Evolutionary conservation across 2,797 vertebrate genomes (phyloP).

Genomic region (Xyrichtys novacula): DNA sequence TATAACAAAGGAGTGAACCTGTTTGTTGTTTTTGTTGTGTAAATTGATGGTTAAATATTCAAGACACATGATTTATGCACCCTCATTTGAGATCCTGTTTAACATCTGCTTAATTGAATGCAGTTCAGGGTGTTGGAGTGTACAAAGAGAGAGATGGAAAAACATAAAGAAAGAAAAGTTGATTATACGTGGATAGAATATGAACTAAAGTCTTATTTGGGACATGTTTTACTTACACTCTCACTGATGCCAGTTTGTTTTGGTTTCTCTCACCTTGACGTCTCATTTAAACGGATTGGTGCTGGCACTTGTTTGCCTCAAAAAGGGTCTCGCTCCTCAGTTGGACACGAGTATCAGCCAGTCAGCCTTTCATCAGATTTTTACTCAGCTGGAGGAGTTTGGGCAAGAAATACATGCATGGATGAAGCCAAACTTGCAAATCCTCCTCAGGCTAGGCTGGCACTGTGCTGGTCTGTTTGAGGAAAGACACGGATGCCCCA

Average conservation of each 20-base stretch:
- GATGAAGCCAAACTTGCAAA: constrained; percentile 2
- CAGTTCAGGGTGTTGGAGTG: not conserved
- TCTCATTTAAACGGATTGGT: constrained; percentile 33
- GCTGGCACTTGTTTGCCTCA: constrained; percentile 25
- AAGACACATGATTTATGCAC: not conserved
- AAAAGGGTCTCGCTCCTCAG: constrained; percentile 24
- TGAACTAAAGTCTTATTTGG: not conserved
- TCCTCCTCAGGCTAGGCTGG: not conserved
- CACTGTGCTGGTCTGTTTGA: constrained; percentile 8
- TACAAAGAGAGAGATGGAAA: not conserved
- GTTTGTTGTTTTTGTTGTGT: constrained; percentile 27
- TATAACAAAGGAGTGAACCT: not conserved
- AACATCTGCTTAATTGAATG: not conserved
- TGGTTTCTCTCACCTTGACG: constrained; percentile 1
- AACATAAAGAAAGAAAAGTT: not conserved
- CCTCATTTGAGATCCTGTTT: not conserved
- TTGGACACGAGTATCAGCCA: constrained; percentile 13
- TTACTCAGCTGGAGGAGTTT: constrained; percentile 15
- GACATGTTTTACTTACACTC: too few species aligned
- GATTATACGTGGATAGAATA: not conserved
- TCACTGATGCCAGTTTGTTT: constrained; percentile 17
- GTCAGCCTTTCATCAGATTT: constrained; percentile 32
- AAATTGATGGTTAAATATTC: constrained; percentile 17
- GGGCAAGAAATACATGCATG: constrained; percentile 15
- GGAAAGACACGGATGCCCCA: not conserved